Percentiles rank a stretch among this genome's conserved stretches.
Evolutionary conservation across 2,113 vertebrate species (phyloP).

Genomic region (Microcebus griseorufus): DNA sequence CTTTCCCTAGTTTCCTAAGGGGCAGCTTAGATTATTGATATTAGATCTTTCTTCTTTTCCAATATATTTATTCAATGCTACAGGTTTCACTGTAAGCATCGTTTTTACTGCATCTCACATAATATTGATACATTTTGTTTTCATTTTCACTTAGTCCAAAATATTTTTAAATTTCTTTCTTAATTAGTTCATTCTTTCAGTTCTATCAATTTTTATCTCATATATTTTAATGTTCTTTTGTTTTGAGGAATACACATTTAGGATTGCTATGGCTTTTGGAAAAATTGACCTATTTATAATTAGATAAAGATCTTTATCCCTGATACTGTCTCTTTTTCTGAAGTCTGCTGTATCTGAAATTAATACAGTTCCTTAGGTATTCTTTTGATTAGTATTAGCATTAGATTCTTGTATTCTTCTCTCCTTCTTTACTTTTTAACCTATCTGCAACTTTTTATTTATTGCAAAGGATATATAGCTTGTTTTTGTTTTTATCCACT

Average conservation of each 20-base stretch:
- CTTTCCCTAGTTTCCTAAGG: neutral
- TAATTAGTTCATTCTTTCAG: neutral
- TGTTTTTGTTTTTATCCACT: neutral
- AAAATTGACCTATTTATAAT: neutral
- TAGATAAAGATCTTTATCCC: neutral
- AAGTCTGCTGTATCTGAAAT: neutral
- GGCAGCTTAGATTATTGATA: neutral
- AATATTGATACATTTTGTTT: neutral
- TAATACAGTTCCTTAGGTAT: neutral
- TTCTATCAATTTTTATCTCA: neutral
- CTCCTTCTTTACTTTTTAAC: neutral
- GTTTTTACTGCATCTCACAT: too few species aligned
- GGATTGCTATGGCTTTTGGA: neutral
- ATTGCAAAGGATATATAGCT: neutral
- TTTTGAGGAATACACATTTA: neutral
- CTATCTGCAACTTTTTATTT: neutral
- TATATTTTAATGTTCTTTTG: neutral
- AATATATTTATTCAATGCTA: neutral
- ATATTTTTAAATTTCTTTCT: neutral
- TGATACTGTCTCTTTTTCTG: neutral
- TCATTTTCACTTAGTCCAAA: neutral
- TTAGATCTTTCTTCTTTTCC: neutral
- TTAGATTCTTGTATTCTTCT: neutral
- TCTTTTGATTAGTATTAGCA: neutral
- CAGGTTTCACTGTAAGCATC: neutral